phyloP scores from a whole-genome alignment of 1,140 invertebrate species.

The Drosophila bocqueti region DNA sequence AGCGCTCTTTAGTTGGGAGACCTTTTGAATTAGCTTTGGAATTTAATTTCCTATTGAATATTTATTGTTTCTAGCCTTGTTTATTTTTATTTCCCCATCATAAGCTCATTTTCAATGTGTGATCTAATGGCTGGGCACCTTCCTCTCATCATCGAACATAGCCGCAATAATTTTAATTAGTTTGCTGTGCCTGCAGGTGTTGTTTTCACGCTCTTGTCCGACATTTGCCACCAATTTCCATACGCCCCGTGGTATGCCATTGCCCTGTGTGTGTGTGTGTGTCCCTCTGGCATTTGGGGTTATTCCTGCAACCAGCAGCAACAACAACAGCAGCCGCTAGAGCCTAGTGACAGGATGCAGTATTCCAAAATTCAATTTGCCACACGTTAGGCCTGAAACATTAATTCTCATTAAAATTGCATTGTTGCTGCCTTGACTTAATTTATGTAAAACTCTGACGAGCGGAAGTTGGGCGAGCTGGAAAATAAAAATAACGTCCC shows the following conservation, averaged over 20 bases:
- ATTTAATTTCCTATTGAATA: neutral
- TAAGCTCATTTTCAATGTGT: constrained; percentile 3
- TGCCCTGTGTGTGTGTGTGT: neutral
- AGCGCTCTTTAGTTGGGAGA: no score
- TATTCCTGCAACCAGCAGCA: constrained; percentile 2
- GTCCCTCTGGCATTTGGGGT: constrained; percentile 26
- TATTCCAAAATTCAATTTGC: constrained; percentile 62
- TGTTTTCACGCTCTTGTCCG: constrained; percentile 52
- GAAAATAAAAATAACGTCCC: constrained; percentile 15
- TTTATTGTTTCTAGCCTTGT: neutral
- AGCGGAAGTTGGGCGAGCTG: constrained; percentile 49
- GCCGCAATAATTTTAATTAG: constrained; percentile 71
- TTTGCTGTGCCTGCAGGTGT: constrained; percentile 63
- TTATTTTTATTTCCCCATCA: neutral
- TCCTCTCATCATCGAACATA: constrained; percentile 4
- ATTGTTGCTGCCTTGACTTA: constrained; percentile 49
- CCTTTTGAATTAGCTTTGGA: neutral
- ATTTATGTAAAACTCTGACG: constrained; percentile 43
- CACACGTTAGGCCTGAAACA: constrained; percentile 55
- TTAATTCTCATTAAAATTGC: constrained; percentile 71
- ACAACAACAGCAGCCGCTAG: neutral
- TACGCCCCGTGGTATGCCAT: constrained; percentile 4
- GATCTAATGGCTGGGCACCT: neutral
- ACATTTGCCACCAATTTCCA: constrained; percentile 38
- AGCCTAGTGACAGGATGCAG: constrained; percentile 1